Conservation (phyloP, 1,140 invertebrate genomes). For the Drosophila auraria region DNA sequence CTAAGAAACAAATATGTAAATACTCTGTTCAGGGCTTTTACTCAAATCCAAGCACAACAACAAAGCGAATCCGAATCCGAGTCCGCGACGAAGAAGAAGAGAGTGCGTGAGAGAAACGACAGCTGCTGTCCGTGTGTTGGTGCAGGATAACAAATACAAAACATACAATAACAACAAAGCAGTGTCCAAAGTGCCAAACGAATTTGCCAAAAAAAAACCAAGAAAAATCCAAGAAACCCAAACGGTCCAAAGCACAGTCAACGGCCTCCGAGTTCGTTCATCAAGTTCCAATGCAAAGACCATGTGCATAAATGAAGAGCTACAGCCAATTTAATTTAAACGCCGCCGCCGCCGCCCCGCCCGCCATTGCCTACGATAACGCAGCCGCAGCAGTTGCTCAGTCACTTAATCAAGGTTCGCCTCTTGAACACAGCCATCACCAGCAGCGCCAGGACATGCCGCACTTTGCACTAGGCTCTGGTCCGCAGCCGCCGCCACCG, state of each 20-base stretch:
- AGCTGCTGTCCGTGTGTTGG: constrained; percentile 71
- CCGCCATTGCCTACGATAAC: constrained; percentile 73
- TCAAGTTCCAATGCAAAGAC: constrained; percentile 56
- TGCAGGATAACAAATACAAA: constrained; percentile 63
- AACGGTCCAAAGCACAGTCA: constrained; percentile 9
- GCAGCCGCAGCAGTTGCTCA: constrained; percentile 52
- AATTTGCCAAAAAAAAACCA: constrained; percentile 67
- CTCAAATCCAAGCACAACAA: constrained; percentile 48
- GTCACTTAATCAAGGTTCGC: constrained; percentile 34
- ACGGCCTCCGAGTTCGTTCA: constrained; percentile 30
- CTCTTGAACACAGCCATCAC: constrained; percentile 33
- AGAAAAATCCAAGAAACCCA: constrained; percentile 3
- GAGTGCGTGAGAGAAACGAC: constrained; percentile 77
- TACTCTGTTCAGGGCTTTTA: constrained; percentile 11
- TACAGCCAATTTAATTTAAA: constrained; percentile 83
- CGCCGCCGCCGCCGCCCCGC: constrained; percentile 73
- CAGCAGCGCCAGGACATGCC: constrained; percentile 76
- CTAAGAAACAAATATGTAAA: constrained; percentile 30
- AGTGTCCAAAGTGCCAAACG: constrained; percentile 77
- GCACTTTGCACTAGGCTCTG: constrained; percentile 79
- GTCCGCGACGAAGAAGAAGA: constrained; percentile 46
- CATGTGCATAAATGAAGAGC: constrained; percentile 83
- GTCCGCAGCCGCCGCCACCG: constrained; percentile 85
- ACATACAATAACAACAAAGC: constrained; percentile 45
- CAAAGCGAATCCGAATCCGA: constrained; percentile 51